phyloP scores from a whole-genome alignment of 2,113 vertebrate genomes.

The Poecile atricapillus region DNA sequence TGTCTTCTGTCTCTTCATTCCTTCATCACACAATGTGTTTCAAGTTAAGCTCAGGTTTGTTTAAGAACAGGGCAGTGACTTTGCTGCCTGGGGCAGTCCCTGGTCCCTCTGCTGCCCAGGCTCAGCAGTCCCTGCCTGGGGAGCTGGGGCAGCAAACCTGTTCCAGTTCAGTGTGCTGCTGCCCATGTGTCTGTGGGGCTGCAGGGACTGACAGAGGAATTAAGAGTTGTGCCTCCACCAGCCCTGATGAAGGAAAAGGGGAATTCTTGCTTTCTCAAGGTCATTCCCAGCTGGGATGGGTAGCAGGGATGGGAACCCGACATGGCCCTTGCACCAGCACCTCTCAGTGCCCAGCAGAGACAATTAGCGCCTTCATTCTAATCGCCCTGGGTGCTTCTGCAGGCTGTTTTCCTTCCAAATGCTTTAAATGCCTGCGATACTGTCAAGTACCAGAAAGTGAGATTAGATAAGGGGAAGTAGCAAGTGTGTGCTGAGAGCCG shows the following conservation, averaged over 20 bases:
- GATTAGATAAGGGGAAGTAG: conserved; percentile 40
- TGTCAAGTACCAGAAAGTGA: background rate
- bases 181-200: background rate
- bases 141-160: background rate
- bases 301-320: fast-evolving
- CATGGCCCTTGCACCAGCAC: background rate
- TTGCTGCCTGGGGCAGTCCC: background rate
- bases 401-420: conserved; percentile 4
- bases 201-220: fast-evolving
- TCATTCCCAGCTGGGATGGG: background rate
- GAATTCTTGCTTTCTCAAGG: background rate
- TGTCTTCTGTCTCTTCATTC: background rate
- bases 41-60: background rate
- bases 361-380: background rate
- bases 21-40: background rate
- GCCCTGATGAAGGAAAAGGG: background rate
- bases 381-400: background rate
- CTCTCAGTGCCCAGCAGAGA: background rate
- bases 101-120: fast-evolving
- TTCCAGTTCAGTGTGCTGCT: background rate
- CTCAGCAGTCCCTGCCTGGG: background rate
- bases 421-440: conserved; percentile 15
- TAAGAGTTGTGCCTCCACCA: background rate
- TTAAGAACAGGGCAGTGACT: background rate
- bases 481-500: background rate